Evolutionary conservation across 2,113 vertebrate genomes (phyloP), one percentile per base, ranked within the genome.

Genomic region (Colinus virginianus): DNA sequence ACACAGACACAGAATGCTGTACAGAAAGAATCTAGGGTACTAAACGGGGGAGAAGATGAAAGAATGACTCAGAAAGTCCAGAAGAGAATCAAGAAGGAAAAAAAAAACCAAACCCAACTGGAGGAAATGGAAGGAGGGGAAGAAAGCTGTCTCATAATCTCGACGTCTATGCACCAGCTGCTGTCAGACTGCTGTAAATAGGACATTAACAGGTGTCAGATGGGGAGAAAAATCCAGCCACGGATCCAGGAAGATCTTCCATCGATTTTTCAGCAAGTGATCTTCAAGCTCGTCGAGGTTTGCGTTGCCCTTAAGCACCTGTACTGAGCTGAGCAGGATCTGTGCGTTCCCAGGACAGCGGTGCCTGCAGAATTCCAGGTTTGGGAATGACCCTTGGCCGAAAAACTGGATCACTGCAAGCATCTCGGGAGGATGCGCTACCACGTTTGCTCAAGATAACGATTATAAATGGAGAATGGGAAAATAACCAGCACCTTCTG

Each of bases 371-470:
- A n/a, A 46, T 46, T 53, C 32, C 40, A 36, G 1, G 0, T 9
- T 0, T 0, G 28, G 30, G 20, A 4, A 7, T 5, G 45, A 82
- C 13, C 32, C 4, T 0, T 0, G 59, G 62, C 36, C 48, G 55
- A 40, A 40, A 45, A 59, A 34, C 2, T 3, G 36, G 48, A 56
- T 38, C 2, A 1, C 20, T 25, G 42, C 26, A 34, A 49, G 7
- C 2, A 0, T 3, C 4, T 17, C 34, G 59, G 38, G 11, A 66
- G 12, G 67, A 26, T 6, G 43, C 0, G 0, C 5, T 12, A 25
- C 48, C 8, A 3, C 18, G 23, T 2, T 67, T 0, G 2, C 38
- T 76, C 8, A 36, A 76, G 42, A 2, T 62, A 70, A 49, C 0
- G 0, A 32, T 13, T 23, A 9, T 32, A 78, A 68, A 6, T 4